These are phyloP conservation scores for Phymastichus coffea DNA, from an alignment of 1,140 invertebrate species.

Conservation along the genomic window DNA sequence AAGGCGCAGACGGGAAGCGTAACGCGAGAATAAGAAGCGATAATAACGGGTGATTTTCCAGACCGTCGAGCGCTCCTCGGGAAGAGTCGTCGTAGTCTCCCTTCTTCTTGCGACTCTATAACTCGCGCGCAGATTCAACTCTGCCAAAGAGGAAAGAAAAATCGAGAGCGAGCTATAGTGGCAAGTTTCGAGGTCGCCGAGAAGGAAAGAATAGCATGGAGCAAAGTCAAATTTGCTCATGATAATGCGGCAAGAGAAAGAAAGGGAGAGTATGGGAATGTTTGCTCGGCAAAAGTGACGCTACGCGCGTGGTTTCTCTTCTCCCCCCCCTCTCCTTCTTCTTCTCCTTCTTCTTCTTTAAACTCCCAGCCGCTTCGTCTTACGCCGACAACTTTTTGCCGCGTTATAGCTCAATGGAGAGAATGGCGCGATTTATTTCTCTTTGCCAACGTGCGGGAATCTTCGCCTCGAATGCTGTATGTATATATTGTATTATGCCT, in stretches of 20 bases:
- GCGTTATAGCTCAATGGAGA: neutral
- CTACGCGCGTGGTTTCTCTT: neutral
- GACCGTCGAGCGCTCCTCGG: too few relatives aligned
- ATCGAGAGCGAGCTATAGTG: neutral
- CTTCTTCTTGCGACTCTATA: neutral
- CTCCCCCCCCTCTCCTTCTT: neutral
- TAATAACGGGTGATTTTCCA: slow-evolving; percentile 9
- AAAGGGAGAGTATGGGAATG: slow-evolving; percentile 33
- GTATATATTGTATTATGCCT: too few relatives aligned
- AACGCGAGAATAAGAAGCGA: neutral
- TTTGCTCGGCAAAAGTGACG: slow-evolving; percentile 32
- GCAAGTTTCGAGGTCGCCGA: neutral
- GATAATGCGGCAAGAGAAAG: slow-evolving; percentile 40
- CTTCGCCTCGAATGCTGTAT: too few relatives aligned
- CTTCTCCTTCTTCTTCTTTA: neutral
- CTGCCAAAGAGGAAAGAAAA: neutral
- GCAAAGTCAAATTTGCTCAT: slow-evolving; percentile 48
- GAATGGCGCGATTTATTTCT: slow-evolving; percentile 4
- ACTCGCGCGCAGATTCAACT: neutral
- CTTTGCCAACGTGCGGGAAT: slow-evolving; percentile 3
- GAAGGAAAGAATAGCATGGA: slow-evolving; percentile 11
- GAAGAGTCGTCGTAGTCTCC: too few relatives aligned
- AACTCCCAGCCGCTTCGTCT: too few relatives aligned
- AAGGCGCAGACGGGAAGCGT: neutral
- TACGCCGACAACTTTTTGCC: neutral